Base-by-base conservation (phyloP, 1,140 invertebrate genomes). In the Neodiprion fabricii region DNA sequence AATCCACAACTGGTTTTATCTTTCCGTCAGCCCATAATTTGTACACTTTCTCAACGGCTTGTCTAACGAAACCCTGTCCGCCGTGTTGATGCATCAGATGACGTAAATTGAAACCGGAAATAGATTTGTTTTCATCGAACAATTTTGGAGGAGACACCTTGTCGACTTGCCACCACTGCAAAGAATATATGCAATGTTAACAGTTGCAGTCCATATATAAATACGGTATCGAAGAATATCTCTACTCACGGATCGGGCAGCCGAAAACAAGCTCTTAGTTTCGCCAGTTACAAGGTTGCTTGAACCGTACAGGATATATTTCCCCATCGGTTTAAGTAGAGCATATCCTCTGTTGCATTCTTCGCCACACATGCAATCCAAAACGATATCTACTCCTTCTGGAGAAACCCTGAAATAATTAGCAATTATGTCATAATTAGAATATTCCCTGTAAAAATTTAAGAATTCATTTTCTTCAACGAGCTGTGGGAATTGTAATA, bases 131-230 rank as follows among this genome's bases (percentile, higher is more conserved):
- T 83, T 97, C 96, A 80, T 97, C 95, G 85, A 94, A 97, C 76
- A 97, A 87, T 87, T 96, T 96, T 79, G 96, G 92, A 1, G 95
- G 95, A 9, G 93, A 95, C 67, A 97, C 91, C 88, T 96, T 97
- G 85, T 96, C 95, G 21, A 96, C 95, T 90, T 96, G 95, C 95
- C 95, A 97, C 95, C 95, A 97, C 94, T 94, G 83, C 14, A 88
- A 68, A 70, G n/a, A 49, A 68, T 72, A 48, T 48, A 48, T 9
- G 48, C 12, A 47, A 69, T 1, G 28, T 71, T 48, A 17, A 65
- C 47, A 17, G 40, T 74, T 14, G 75, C 67, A 75, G 48, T 72
- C 71, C 50, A 50, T 47, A 65, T 53, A 71, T 23, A 47, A 74
- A 28, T 71, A 53, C 12, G 72, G 40, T 67, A 11, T 69, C 17